Evolutionary conservation across 2,888 invertebrate genomes (phyloP).

Genomic region (Dysmachus trigonus): DNA sequence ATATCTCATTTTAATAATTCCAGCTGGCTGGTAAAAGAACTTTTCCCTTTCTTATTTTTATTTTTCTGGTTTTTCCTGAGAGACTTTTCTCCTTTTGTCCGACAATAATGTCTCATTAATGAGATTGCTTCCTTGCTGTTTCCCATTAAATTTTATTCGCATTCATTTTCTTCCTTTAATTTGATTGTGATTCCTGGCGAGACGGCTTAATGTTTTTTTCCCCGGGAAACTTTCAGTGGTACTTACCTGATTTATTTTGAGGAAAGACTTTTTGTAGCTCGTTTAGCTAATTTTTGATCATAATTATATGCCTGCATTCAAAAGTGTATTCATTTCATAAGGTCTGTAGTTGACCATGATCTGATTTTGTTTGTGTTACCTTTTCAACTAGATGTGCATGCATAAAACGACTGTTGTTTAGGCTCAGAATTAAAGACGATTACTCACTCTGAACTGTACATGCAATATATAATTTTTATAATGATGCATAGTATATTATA

Average conservation of each 20-base stretch:
- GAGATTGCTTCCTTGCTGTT: background rate
- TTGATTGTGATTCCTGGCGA: background rate
- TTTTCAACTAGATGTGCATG: no score
- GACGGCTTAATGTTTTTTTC: background rate
- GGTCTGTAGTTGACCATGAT: background rate
- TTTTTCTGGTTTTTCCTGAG: background rate
- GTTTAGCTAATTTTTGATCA: background rate
- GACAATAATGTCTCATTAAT: background rate
- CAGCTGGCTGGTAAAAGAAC: background rate
- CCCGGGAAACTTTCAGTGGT: background rate
- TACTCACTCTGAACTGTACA: no score
- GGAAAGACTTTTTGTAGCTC: background rate
- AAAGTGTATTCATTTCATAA: background rate
- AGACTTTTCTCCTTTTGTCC: background rate
- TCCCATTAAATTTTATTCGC: background rate
- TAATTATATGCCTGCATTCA: background rate
- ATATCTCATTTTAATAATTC: background rate
- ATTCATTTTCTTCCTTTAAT: background rate
- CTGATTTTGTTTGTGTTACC: background rate
- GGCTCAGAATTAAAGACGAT: no score
- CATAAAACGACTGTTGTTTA: no score
- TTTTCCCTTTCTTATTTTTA: background rate
- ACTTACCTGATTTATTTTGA: background rate
- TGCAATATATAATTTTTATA: no score
- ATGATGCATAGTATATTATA: background rate